Percentiles rank a stretch among this genome's conserved stretches.
Evolutionary conservation across 1,140 invertebrate genomes (phyloP).

Genomic region (Helicoverpa zea): DNA sequence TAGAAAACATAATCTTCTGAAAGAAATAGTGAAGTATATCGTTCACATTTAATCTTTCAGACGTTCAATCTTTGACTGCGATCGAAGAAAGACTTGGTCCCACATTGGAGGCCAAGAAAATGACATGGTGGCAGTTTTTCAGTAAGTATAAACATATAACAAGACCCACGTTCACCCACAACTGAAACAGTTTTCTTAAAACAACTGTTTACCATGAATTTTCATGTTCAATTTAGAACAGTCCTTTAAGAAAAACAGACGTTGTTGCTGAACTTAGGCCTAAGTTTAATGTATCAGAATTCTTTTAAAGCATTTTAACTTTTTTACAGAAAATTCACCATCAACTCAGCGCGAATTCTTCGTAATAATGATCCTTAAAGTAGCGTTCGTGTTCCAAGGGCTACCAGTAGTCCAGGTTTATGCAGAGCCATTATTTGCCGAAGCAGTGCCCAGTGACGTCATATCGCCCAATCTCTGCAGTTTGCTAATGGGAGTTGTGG

Average conservation of each 20-base stretch:
- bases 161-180: too few species aligned
- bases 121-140: constrained; percentile 27
- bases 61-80: neutral
- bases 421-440: constrained; percentile 62
- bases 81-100: neutral
- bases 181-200: too few species aligned
- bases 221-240: too few species aligned
- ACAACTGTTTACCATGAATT: too few species aligned
- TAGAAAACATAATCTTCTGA: too few species aligned
- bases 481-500: constrained; percentile 58
- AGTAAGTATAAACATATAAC: too few species aligned
- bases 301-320: neutral
- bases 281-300: neutral
- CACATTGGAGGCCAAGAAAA: neutral
- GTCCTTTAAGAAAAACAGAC: too few species aligned
- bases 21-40: too few species aligned
- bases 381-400: constrained; percentile 66
- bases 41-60: neutral
- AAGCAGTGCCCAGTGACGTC: constrained; percentile 59
- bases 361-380: constrained; percentile 55
- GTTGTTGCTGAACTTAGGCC: too few species aligned
- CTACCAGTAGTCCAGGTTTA: constrained; percentile 69
- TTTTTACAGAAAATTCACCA: constrained; percentile 48
- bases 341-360: constrained; percentile 54
- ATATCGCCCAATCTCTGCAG: constrained; percentile 62